Evolutionary conservation across 2,113 vertebrate species (phyloP).

Genomic region (Octodon degus): DNA sequence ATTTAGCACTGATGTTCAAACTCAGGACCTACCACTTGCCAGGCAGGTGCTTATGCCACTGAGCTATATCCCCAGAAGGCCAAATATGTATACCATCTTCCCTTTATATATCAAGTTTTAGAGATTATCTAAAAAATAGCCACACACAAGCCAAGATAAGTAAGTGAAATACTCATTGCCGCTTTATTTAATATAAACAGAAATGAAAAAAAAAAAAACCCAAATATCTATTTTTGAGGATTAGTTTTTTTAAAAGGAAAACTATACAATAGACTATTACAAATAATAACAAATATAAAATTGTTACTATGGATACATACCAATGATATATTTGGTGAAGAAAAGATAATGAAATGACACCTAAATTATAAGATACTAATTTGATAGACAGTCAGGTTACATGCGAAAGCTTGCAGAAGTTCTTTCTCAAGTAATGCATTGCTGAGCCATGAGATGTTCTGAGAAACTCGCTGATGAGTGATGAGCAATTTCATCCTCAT

Average conservation of each 20-base stretch:
- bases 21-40: too few species aligned
- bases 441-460: neutral
- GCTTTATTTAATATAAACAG: neutral
- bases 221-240: neutral
- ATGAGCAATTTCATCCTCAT: neutral
- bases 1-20: too few species aligned
- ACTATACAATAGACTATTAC: neutral
- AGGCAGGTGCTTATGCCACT: too few species aligned
- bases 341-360: neutral
- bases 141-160: neutral
- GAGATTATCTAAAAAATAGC: neutral
- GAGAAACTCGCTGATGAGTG: too few species aligned
- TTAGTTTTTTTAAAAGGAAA: neutral
- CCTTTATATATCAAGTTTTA: neutral
- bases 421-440: neutral
- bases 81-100: neutral
- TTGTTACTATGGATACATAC: neutral
- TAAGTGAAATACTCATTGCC: neutral
- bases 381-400: neutral
- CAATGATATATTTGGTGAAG: neutral
- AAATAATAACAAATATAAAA: neutral
- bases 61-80: neutral
- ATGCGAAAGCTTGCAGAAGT: neutral
- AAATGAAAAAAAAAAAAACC: slow-evolving; percentile 1
- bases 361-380: neutral